A percentile compares a stretch with the other conserved stretches of the same genome.
Evolutionary conservation across 2,113 vertebrate genomes (phyloP).

Genomic region (Pygathrix nemaeus): DNA sequence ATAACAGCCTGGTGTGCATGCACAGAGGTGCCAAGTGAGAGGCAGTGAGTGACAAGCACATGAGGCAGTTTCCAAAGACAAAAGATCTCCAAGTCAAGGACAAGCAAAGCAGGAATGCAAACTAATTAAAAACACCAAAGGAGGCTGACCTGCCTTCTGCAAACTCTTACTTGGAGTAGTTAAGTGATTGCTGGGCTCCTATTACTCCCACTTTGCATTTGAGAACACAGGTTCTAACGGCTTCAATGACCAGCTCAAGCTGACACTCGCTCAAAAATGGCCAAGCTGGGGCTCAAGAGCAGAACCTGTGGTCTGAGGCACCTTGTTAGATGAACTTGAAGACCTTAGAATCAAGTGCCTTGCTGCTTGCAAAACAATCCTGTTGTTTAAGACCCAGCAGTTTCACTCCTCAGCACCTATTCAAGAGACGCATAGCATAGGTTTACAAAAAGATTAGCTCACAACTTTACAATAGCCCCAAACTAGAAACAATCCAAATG

Average conservation of each 20-base stretch:
- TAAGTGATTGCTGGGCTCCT: too few species aligned
- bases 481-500: fast-evolving
- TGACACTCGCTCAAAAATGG: fast-evolving
- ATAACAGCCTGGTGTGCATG: neutral
- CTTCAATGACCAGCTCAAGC: fast-evolving
- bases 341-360: neutral
- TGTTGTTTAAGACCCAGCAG: neutral
- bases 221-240: neutral
- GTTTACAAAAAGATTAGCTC: neutral
- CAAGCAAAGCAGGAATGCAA: neutral
- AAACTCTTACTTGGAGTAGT: neutral
- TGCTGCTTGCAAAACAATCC: too few species aligned
- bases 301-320: neutral
- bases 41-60: fast-evolving
- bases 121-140: neutral
- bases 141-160: fast-evolving
- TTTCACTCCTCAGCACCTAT: neutral
- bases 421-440: fast-evolving
- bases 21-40: neutral
- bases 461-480: fast-evolving
- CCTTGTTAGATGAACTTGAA: too few species aligned
- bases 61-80: neutral
- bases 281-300: neutral
- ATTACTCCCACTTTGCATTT: fast-evolving
- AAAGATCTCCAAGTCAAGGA: neutral